phyloP scores from a whole-genome alignment of 2,797 vertebrate species.

The Hypotaenidia philippensis region DNA sequence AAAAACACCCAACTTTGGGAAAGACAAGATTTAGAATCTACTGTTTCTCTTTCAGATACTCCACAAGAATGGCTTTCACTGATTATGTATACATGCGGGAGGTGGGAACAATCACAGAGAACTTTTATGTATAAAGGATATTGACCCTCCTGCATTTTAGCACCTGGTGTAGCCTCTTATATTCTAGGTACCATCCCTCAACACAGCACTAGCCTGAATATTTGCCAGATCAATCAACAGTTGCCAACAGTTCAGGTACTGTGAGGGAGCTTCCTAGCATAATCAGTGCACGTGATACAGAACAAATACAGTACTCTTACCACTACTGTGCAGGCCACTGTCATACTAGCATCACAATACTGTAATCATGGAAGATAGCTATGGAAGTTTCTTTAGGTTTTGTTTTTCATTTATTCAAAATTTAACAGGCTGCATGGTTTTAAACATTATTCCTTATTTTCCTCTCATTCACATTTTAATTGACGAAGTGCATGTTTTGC shows the following conservation, averaged over 20 bases:
- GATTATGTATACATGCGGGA: neutral
- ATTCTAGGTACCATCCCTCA: neutral
- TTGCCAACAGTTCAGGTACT: neutral
- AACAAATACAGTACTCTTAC: neutral
- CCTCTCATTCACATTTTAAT: neutral
- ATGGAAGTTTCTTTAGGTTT: neutral
- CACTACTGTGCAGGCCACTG: neutral
- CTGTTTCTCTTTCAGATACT: neutral
- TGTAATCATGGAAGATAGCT: neutral
- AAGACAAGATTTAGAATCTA: neutral
- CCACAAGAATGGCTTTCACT: neutral
- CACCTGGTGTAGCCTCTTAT: neutral
- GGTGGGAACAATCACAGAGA: rapidly evolving
- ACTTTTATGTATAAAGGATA: neutral
- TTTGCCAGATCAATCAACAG: neutral
- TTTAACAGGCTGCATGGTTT: neutral
- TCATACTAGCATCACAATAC: neutral
- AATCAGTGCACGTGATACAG: neutral
- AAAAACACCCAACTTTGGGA: neutral
- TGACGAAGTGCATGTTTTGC: neutral
- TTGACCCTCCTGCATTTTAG: neutral
- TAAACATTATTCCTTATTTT: neutral
- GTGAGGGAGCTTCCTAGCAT: neutral
- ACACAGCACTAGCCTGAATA: neutral
- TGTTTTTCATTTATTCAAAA: neutral